Conservation (phyloP, 2,888 invertebrate species). For the Congeria kusceri region DNA sequence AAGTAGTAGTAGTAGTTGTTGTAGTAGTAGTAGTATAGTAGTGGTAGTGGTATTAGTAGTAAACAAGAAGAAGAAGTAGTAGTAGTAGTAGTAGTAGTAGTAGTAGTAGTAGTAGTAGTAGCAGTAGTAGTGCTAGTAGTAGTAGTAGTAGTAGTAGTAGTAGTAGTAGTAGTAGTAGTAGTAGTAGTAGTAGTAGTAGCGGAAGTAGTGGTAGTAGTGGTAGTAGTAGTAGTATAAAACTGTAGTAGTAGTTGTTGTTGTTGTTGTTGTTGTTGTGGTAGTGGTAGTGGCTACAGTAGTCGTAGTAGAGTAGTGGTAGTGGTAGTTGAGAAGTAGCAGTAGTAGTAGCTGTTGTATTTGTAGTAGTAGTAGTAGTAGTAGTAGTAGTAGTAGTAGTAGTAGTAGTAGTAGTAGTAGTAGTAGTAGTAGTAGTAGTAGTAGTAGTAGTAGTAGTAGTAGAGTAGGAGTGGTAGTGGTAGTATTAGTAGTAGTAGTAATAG, state of each 20-base stretch:
- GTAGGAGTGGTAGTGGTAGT: too few species aligned
- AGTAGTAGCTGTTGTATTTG: too few species aligned
- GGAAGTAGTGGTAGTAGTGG: too few species aligned
- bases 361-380: not conserved
- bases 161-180: conserved; percentile 9
- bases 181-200: conserved; percentile 1
- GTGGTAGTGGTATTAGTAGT: too few species aligned
- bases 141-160: conserved; percentile 8
- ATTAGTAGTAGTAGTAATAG: too few species aligned
- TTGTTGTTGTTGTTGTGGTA: too few species aligned
- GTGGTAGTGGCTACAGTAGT: too few species aligned
- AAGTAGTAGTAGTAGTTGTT: not conserved
- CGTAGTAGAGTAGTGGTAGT: too few species aligned
- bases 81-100: conserved; percentile 4
- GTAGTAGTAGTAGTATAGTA: not conserved
- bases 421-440: conserved; percentile 12
- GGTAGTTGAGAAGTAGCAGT: too few species aligned
- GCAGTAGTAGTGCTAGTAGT: conserved; percentile 7
- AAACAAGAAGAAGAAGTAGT: too few species aligned
- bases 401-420: conserved; percentile 8
- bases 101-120: conserved; percentile 6
- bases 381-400: conserved; percentile 10
- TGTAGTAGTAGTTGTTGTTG: too few species aligned
- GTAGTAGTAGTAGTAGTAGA: conserved; percentile 8
- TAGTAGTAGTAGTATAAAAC: too few species aligned